Conservation (phyloP, 2,797 vertebrate species). For the Aeoliscus strigatus region DNA sequence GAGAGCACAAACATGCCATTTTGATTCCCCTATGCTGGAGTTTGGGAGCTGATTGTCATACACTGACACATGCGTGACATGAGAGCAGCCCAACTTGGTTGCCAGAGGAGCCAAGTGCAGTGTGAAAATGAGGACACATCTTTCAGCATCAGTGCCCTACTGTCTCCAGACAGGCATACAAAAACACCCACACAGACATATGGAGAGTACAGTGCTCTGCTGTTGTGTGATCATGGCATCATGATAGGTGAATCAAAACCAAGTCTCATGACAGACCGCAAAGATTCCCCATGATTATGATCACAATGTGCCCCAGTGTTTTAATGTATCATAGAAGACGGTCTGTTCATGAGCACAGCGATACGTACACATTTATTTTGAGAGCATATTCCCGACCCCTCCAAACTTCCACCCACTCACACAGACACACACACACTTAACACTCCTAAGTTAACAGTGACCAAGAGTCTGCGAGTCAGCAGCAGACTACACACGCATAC, state of each 20-base stretch:
- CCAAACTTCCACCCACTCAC: conserved; percentile 5
- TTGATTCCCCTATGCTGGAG: conserved; percentile 30
- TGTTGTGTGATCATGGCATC: conserved; percentile 18
- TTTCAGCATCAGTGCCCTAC: conserved; percentile 71
- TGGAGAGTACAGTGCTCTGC: conserved; percentile 30
- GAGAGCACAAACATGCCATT: conserved; percentile 41
- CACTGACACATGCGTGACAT: conserved; percentile 63
- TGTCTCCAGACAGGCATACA: conserved; percentile 51
- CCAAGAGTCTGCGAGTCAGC: conserved; percentile 59
- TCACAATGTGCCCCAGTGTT: conserved; percentile 30
- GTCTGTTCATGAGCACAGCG: conserved; percentile 24
- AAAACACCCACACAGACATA: conserved; percentile 48
- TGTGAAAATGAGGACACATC: conserved; percentile 70
- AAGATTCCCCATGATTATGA: conserved; percentile 23
- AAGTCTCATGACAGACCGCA: conserved; percentile 36
- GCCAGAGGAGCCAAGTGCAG: conserved; percentile 51
- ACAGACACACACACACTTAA: conserved; percentile 30
- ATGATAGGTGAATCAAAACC: conserved; percentile 32
- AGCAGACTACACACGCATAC: conserved; percentile 45
- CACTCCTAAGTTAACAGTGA: conserved; percentile 52
- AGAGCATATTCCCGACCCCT: conserved; percentile 21
- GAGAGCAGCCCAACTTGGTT: conserved; percentile 56
- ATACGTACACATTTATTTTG: conserved; percentile 54
- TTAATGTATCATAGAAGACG: conserved; percentile 28
- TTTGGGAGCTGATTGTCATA: conserved; percentile 44